These are phyloP conservation scores for Antennarius striatus DNA, from an alignment of 2,113 vertebrate species.

Conservation along the genomic window DNA sequence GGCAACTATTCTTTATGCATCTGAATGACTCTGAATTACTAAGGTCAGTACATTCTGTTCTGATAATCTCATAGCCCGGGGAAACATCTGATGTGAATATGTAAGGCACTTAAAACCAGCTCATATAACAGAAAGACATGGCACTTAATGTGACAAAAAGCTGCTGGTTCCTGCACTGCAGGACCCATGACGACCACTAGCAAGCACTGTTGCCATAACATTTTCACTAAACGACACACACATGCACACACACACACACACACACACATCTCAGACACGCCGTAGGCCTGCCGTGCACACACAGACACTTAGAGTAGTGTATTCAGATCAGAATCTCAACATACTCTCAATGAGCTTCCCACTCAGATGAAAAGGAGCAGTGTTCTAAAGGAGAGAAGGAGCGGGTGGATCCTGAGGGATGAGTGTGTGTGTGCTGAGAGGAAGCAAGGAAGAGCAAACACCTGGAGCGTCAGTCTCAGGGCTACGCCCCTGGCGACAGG, in stretches of 20 bases:
- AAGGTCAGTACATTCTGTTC: constrained; percentile 55
- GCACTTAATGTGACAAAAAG: constrained; percentile 36
- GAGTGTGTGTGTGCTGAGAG: constrained; percentile 66
- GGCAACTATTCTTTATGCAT: constrained; percentile 56
- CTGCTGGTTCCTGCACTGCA: constrained; percentile 36
- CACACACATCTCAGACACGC: constrained; percentile 43
- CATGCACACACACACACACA: constrained; percentile 8
- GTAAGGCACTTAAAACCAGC: constrained; percentile 36
- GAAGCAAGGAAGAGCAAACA: constrained; percentile 78
- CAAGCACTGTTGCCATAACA: constrained; percentile 70
- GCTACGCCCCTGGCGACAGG: constrained; percentile 80
- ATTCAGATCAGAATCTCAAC: constrained; percentile 74
- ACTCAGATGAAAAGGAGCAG: constrained; percentile 72
- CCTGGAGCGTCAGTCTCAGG: constrained; percentile 77
- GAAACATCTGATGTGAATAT: constrained; percentile 42
- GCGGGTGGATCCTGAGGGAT: constrained; percentile 71
- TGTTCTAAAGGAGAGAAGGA: constrained; percentile 67
- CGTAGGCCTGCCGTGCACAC: constrained; percentile 30
- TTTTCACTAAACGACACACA: constrained; percentile 32
- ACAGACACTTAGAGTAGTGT: constrained; percentile 57
- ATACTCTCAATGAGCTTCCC: constrained; percentile 71
- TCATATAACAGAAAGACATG: constrained; percentile 19
- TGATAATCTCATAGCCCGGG: constrained; percentile 45
- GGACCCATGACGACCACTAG: constrained; percentile 76
- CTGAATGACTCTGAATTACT: constrained; percentile 53